Conservation (phyloP, 2,888 invertebrate genomes). For the Mythimna vitellina region DNA sequence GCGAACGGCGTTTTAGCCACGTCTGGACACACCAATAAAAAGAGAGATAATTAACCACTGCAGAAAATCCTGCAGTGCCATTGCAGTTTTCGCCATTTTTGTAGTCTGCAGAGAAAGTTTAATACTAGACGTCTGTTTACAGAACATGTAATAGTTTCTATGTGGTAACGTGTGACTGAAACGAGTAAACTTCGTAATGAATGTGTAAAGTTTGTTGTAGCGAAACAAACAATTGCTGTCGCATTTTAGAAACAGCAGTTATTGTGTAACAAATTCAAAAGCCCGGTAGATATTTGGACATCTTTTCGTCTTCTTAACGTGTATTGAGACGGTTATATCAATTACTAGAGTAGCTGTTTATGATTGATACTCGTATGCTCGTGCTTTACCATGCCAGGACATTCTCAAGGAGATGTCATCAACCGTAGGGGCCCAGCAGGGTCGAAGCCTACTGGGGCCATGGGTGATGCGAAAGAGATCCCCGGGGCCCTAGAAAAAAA, state of each 20-base stretch:
- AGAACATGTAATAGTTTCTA: conserved; percentile 10
- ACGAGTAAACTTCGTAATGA: conserved; percentile 37
- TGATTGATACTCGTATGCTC: no score
- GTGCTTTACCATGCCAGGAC: no score
- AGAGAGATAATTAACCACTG: neutral
- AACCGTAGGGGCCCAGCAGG: no score
- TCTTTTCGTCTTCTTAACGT: neutral
- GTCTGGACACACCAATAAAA: no score
- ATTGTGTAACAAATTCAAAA: no score
- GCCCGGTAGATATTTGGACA: neutral
- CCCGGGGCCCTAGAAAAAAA: no score
- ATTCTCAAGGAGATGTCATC: no score
- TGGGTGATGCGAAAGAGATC: no score
- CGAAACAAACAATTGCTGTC: neutral
- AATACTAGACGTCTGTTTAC: neutral
- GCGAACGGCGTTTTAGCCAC: no score
- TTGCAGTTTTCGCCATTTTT: conserved; percentile 25
- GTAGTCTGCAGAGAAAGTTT: conserved; percentile 7
- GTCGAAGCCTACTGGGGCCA: no score
- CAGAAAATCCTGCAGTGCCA: conserved; percentile 8
- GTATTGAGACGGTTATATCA: no score
- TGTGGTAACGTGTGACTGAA: conserved; percentile 23
- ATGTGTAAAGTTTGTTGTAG: conserved; percentile 33
- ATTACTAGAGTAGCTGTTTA: no score
- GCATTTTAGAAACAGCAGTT: neutral